Percentiles rank a stretch among this genome's conserved stretches.
Conservation (phyloP, 2,113 vertebrate species). For the Semnornis frantzii region DNA sequence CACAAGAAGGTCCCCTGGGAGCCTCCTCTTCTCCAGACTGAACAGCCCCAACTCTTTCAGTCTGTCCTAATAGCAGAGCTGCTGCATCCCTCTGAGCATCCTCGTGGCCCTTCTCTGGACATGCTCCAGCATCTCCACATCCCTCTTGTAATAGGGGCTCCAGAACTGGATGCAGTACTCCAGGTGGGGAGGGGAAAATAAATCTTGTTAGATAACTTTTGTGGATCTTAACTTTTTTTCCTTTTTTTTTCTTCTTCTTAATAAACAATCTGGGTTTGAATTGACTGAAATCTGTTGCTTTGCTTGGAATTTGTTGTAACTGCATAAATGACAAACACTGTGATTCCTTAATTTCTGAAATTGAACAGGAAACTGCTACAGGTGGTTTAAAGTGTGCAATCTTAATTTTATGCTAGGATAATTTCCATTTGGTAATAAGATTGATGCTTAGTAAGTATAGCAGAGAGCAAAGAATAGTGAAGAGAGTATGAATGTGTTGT, state of each 20-base stretch:
- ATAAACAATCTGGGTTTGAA: neutral
- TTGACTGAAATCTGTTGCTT: neutral
- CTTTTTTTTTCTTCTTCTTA: neutral
- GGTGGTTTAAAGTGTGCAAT: neutral
- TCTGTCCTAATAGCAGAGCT: no score
- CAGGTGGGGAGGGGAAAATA: neutral
- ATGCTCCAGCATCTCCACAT: no score
- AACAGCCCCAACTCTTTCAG: no score
- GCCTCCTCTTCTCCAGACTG: no score
- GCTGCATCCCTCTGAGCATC: no score
- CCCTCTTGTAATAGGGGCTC: no score
- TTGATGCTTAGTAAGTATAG: neutral
- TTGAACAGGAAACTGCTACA: neutral
- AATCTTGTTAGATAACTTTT: neutral
- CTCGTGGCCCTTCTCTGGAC: no score
- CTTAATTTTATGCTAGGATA: neutral
- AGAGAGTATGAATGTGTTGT: neutral
- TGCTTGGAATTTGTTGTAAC: neutral
- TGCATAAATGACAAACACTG: neutral
- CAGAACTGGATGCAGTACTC: no score
- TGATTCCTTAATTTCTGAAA: neutral
- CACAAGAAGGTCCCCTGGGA: no score
- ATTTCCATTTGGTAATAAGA: neutral
- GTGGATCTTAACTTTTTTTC: neutral
- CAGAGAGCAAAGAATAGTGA: neutral